These are phyloP conservation scores for Cephus cinctus DNA, from an alignment of 1,140 invertebrate species.

Conservation along the genomic window DNA sequence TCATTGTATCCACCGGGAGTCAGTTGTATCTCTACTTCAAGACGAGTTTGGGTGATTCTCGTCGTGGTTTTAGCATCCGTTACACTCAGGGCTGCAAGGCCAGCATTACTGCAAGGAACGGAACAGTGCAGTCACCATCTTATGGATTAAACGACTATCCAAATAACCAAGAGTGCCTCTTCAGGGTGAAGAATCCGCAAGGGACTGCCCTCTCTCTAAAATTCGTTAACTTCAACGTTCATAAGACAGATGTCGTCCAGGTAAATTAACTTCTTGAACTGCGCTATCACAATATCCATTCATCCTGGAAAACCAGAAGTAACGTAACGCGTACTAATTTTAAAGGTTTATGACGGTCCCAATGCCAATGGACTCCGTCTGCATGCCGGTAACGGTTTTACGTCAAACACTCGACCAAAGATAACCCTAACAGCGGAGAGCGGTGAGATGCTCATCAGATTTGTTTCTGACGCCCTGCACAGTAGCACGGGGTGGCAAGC, in stretches of 20 bases:
- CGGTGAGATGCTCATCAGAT: slow-evolving; percentile 87
- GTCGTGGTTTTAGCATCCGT: slow-evolving; percentile 87
- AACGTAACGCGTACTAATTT: neutral
- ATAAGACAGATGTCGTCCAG: slow-evolving; percentile 84
- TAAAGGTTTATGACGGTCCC: slow-evolving; percentile 84
- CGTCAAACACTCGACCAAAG: slow-evolving; percentile 74
- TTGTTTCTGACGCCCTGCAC: slow-evolving; percentile 84
- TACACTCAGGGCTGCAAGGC: slow-evolving; percentile 87
- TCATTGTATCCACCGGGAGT: slow-evolving; percentile 88
- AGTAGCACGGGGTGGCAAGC: slow-evolving; percentile 83
- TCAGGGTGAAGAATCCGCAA: slow-evolving; percentile 80
- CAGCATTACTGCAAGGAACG: slow-evolving; percentile 76
- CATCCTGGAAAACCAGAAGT: neutral
- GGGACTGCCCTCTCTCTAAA: slow-evolving; percentile 83
- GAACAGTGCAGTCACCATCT: slow-evolving; percentile 84
- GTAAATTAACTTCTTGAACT: slow-evolving; percentile 37
- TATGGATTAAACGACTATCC: slow-evolving; percentile 83
- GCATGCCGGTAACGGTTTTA: slow-evolving; percentile 88
- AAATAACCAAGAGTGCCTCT: slow-evolving; percentile 88
- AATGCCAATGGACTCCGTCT: slow-evolving; percentile 81
- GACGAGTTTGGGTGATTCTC: slow-evolving; percentile 83
- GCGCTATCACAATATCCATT: neutral
- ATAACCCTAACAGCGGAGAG: slow-evolving; percentile 90
- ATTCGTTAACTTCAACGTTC: slow-evolving; percentile 83
- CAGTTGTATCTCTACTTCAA: slow-evolving; percentile 90